Base-by-base conservation (phyloP, 92 coral and sea anemone species). In the Chrysogorgia sp. region DNA sequence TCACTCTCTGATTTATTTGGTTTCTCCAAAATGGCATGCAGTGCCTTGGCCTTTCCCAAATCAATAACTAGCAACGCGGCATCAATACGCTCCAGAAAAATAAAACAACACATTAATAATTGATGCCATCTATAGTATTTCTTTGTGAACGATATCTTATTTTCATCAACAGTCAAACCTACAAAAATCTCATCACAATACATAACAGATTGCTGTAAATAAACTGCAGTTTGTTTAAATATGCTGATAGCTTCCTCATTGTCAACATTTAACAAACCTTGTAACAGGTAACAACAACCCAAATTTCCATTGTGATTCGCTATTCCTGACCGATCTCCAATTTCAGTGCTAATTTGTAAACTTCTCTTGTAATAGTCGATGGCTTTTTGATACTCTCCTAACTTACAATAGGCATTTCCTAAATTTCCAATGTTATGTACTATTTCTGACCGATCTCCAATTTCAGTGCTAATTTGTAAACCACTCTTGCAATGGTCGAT, bases 21-120 rank as follows among this genome's bases (percentile, higher is more conserved):
- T 28, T 33, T 33, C 14, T 75, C 33, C 37, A 76, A n/a, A 2
- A 32, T 31, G 43, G 59, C 66, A 15, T 67, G 83, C 5, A 83
- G 60, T 12, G 68, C 82, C 10, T 81, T 74, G 1, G 83, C 83
- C 52, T 71, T 75, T 67, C 83, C 83, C 17, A 64, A 61, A 23
- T 84, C 88, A 43, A 55, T 19, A 0, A 83, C 72, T 22, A 83
- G 23, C 1, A 83, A 76, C 17, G 83, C 87, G 34, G 65, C 69
- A 55, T 76, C 49, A 64, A 7, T 45, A 33, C 62, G 71, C n/a
- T 76, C 40, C 30, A 76, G 13, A 3, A 34, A 30, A 63, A 63
- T 34, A 25, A 29, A 34, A 63, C 22, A 63, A 63, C 20, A 19
- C 69, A 63, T 63, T 20, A 64, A 34, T 19, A 0, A 0, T 19